Evolutionary conservation across 2,797 vertebrate species (phyloP), one percentile per base, ranked within the genome.

Genomic region (Pangasius larnaudii): DNA sequence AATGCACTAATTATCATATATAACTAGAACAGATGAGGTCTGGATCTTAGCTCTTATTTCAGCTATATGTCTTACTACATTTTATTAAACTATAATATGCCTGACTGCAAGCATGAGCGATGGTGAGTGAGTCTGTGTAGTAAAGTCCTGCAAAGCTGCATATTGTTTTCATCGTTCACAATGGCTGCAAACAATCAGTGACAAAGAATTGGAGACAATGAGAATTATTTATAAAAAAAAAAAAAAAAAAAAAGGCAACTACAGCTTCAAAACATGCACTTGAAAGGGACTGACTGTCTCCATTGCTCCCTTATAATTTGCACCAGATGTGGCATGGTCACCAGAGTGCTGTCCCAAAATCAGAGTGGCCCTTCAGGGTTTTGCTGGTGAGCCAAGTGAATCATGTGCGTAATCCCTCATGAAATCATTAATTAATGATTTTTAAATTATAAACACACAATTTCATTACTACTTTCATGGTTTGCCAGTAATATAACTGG

Each of bases 301-400:
- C 65, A 87, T 5, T 14, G 53, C 24, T 59, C 27, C 27, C 22
- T 56, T 65, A 71, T 85, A 87, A 89, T 89, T 72, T 89, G 81
- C 36, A 85, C 53, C 88, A 89, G 85, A 89, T 89, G 85, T 71
- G 63, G 36, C 81, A 83, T 89, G 85, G 69, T 67, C 84, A 77
- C 56, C 88, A 89, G 71, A 59, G 16, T 65, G 36, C 53, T 51
- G 75, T 61, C 84, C 75, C 58, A 61, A 56, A 86, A 75, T 86
- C 79, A 65, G 53, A 85, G 85, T 67, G 72, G 24, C 72, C 80
- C 79, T 77, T 84, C 24, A 74, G 65, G 84, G 46, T 77, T 61
- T 61, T 67, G 59, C 42, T 89, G 67, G 14, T 77, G 58, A 67
- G 53, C 5, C 51, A 85, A 83, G n/a, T 11, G n/a, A 36, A 51